Percentiles rank a stretch among this genome's conserved stretches.
Conservation (phyloP, 2,797 vertebrate species). For the Huso huso region DNA sequence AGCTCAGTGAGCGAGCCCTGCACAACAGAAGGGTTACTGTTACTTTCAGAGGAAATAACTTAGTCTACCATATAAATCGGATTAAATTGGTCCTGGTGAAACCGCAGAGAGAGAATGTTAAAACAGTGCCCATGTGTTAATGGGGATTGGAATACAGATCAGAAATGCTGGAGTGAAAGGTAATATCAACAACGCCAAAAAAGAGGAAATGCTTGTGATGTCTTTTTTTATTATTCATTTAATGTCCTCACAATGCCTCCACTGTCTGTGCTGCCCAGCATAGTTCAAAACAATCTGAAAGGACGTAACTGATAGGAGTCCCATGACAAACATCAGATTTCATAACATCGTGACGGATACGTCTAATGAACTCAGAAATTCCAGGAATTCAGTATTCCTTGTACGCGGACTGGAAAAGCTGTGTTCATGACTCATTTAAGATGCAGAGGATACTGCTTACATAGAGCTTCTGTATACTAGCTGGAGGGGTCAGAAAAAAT, state of each 20-base stretch:
- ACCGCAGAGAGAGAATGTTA: too few species aligned
- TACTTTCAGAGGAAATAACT: conserved; percentile 75
- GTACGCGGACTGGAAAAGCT: too few species aligned
- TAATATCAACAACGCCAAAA: too few species aligned
- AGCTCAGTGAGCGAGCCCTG: conserved; percentile 38
- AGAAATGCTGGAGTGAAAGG: too few species aligned
- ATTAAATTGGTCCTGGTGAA: too few species aligned
- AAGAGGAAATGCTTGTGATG: conserved; percentile 17
- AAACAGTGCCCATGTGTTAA: too few species aligned
- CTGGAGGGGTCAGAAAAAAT: too few species aligned
- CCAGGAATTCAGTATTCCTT: conserved; percentile 27
- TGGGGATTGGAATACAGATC: too few species aligned
- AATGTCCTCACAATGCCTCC: conserved; percentile 28
- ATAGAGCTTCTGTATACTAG: too few species aligned
- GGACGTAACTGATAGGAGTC: conserved; percentile 28
- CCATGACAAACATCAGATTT: conserved; percentile 38
- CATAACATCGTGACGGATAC: conserved; percentile 35
- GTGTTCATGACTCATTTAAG: too few species aligned
- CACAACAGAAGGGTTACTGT: conserved; percentile 75
- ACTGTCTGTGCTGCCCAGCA: conserved; percentile 28
- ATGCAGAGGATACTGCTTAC: too few species aligned
- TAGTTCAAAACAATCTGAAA: conserved; percentile 37
- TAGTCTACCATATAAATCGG: conserved; percentile 28
- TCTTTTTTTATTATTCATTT: neutral
- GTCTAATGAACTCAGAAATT: conserved; percentile 37